These are phyloP conservation scores for Rhopalosiphum padi DNA, from an alignment of 1,140 invertebrate species.

Conservation along the genomic window DNA sequence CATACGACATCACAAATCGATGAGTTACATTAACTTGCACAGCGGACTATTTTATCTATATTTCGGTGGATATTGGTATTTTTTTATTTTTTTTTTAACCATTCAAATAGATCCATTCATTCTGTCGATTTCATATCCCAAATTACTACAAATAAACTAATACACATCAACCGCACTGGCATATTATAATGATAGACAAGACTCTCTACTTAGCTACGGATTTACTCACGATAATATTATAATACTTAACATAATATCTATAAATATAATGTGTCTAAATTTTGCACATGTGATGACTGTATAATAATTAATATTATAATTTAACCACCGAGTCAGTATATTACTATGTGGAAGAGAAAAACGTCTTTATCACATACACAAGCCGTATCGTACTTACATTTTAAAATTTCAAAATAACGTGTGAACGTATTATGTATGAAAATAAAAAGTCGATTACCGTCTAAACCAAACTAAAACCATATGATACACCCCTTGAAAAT, in stretches of 20 bases:
- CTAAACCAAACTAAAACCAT: background rate
- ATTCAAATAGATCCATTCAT: no score
- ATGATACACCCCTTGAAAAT: no score
- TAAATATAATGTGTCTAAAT: background rate
- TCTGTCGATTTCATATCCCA: background rate
- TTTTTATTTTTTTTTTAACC: background rate
- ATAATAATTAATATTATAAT: background rate
- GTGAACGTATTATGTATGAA: background rate
- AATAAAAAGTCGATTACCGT: background rate
- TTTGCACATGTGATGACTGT: background rate
- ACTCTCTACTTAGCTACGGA: background rate
- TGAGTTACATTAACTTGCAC: background rate
- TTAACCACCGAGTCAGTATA: background rate
- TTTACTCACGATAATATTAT: background rate
- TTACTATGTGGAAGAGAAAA: background rate
- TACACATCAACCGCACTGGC: background rate
- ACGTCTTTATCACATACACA: background rate
- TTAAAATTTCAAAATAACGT: background rate
- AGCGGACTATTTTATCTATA: background rate
- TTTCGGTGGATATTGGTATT: background rate
- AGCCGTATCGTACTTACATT: background rate
- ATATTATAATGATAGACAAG: background rate
- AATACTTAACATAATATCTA: background rate
- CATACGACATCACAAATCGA: background rate
- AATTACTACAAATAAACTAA: background rate